Percentiles rank a stretch among this genome's conserved stretches.
phyloP scores from a whole-genome alignment of 2,797 vertebrate genomes.

The Triplophysa bombifrons region DNA sequence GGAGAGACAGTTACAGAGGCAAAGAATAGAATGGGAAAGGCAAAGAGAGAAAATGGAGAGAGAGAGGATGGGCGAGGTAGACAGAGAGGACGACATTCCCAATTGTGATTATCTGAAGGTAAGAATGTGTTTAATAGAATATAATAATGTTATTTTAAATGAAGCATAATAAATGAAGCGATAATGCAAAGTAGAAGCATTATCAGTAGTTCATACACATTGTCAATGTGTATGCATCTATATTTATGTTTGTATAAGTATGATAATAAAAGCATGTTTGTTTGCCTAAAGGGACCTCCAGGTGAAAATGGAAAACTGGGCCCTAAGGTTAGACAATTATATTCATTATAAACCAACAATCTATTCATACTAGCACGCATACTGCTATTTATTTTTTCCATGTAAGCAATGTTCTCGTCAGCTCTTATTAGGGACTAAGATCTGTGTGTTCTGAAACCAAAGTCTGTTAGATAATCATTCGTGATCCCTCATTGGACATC shows the following conservation, averaged over 20 bases:
- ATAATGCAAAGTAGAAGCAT: neutral
- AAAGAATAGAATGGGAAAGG: constrained; percentile 55
- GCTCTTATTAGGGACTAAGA: constrained; percentile 21
- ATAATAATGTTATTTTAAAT: no score
- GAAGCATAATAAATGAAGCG: neutral
- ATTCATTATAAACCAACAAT: constrained; percentile 1
- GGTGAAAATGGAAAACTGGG: constrained; percentile 78
- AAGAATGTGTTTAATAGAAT: constrained; percentile 25
- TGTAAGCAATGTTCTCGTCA: constrained; percentile 36
- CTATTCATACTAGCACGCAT: constrained; percentile 35
- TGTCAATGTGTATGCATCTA: neutral
- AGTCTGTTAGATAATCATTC: constrained; percentile 39
- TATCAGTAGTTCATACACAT: neutral
- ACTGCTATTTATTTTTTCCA: constrained; percentile 23
- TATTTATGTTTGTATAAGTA: neutral
- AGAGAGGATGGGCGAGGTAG: constrained; percentile 54
- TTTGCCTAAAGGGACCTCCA: constrained; percentile 75
- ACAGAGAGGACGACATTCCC: constrained; percentile 58
- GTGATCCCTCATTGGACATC: constrained; percentile 35
- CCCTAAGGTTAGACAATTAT: constrained; percentile 71
- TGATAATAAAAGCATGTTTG: neutral
- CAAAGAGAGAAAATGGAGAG: constrained; percentile 62
- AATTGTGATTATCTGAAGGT: constrained; percentile 76
- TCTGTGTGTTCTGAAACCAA: constrained; percentile 16
- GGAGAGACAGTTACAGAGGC: constrained; percentile 51